phyloP scores from a whole-genome alignment of 2,797 vertebrate species.

The Epinephelus coioides region DNA sequence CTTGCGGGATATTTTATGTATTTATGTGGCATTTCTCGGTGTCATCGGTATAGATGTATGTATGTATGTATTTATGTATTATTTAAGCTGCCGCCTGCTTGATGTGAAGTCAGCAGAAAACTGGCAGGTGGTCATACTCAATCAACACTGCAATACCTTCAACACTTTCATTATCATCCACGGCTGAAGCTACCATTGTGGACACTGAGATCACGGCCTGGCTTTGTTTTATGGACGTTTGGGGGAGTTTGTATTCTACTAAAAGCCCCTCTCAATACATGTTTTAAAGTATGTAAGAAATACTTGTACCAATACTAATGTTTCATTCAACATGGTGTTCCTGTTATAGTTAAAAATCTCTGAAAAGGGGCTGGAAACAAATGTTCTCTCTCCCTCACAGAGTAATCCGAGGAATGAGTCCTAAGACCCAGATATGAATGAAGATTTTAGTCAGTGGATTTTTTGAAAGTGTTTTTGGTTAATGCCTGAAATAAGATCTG shows the following conservation, averaged over 20 bases:
- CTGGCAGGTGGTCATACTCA: slow-evolving; percentile 20
- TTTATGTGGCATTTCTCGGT: slow-evolving; percentile 3
- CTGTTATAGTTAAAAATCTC: no score
- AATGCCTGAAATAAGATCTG: no score
- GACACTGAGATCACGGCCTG: not conserved
- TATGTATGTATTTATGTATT: slow-evolving; percentile 9
- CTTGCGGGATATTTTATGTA: slow-evolving; percentile 11
- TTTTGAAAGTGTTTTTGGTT: no score
- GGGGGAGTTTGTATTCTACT: not conserved
- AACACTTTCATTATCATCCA: not conserved
- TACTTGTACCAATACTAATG: no score
- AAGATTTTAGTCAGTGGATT: no score
- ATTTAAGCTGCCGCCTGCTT: slow-evolving; percentile 21
- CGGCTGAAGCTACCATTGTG: not conserved
- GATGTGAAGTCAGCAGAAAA: slow-evolving; percentile 25
- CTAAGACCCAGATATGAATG: no score
- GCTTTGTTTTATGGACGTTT: not conserved
- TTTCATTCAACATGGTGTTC: no score
- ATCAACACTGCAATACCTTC: slow-evolving; percentile 1
- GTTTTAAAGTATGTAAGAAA: no score
- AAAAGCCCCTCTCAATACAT: not conserved
- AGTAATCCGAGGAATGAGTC: no score
- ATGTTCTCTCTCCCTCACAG: no score
- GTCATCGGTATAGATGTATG: not conserved
- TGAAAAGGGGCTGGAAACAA: no score